Percentiles rank a stretch among this genome's conserved stretches.
phyloP scores from a whole-genome alignment of 2,888 invertebrate genomes.

The Mythimna lalbum region DNA sequence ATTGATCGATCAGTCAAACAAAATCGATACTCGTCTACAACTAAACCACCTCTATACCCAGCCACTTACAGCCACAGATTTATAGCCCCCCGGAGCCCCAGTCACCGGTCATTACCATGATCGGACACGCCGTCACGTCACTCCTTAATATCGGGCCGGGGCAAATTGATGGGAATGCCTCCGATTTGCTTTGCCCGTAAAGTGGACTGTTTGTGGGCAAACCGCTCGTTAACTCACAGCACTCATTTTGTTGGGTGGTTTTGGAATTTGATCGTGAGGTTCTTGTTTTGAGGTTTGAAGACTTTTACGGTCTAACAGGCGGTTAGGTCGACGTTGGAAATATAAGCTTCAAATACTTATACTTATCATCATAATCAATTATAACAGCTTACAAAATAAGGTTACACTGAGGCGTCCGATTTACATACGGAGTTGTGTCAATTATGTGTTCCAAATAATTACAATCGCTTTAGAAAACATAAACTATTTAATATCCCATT shows the following conservation, averaged over 20 bases:
- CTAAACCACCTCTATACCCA: slow-evolving; percentile 37
- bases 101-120: slow-evolving; percentile 71
- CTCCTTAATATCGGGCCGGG: slow-evolving; percentile 69
- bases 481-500: too few relatives aligned
- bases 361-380: too few relatives aligned
- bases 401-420: too few relatives aligned
- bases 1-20: slow-evolving; percentile 4
- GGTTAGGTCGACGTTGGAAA: not conserved
- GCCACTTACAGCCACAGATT: slow-evolving; percentile 73
- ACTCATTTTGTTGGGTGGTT: slow-evolving; percentile 61
- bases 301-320: slow-evolving; percentile 18
- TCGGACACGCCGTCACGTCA: slow-evolving; percentile 70
- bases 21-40: slow-evolving; percentile 31
- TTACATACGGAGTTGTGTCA: too few relatives aligned
- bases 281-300: slow-evolving; percentile 9
- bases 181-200: slow-evolving; percentile 68
- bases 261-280: slow-evolving; percentile 38
- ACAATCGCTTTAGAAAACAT: too few relatives aligned
- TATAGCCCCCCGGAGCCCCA: slow-evolving; percentile 69
- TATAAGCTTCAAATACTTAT: not conserved
- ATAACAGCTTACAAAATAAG: too few relatives aligned
- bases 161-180: slow-evolving; percentile 61
- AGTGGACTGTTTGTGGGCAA: slow-evolving; percentile 65
- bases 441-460: too few relatives aligned
- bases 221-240: slow-evolving; percentile 62